Base-by-base conservation (phyloP, 2,113 vertebrate genomes). In the Lophochroa leadbeateri region DNA sequence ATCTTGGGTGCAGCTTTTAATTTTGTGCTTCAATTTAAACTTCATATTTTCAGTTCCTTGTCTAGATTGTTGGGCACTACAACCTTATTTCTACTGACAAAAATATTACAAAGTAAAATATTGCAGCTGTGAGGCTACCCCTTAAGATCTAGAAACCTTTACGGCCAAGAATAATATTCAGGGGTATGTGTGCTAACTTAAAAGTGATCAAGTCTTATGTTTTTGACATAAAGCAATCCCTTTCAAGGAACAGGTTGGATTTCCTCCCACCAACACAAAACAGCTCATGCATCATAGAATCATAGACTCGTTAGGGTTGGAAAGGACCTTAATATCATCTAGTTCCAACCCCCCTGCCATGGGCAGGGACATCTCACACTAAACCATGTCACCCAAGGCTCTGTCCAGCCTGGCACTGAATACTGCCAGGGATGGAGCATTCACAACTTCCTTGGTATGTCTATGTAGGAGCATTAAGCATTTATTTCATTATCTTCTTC, bases 101-200 rank as follows among this genome's bases (percentile, higher is more conserved):
- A 87, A 49, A 39, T 12, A 37, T 2, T 80, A n/a, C 8, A 43
- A 44, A 60, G 14, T n/a, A 31, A 70, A 90, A 53, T 17, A 70
- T 0, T 31, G 25, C 63, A 78, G 63, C 58, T 88, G 37, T 35
- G 49, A 65, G n/a, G 57, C 25, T 43, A 24, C n/a, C 53, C 82
- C 82, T 74, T 49, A 90, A n/a, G 28, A 65, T 64, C 31, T 33
- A 33, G 49, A 9, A 77, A 74, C 11, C 60, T 77, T 46, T 31
- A 71, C 5, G 33, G 74, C 23, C 31, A 53, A 90, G 33, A 46
- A 49, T 17, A 85, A 9, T n/a, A 52, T 50, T 1, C 58, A 25
- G 29, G n/a, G 15, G 5, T 37, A 69, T 0, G 1, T 1, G 1
- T 23, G 10, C 44, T 43, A 17, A 19, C 17, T 39, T 80, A 44